phyloP scores from a whole-genome alignment of 2,113 vertebrate genomes.

The Hymenochirus boettgeri region DNA sequence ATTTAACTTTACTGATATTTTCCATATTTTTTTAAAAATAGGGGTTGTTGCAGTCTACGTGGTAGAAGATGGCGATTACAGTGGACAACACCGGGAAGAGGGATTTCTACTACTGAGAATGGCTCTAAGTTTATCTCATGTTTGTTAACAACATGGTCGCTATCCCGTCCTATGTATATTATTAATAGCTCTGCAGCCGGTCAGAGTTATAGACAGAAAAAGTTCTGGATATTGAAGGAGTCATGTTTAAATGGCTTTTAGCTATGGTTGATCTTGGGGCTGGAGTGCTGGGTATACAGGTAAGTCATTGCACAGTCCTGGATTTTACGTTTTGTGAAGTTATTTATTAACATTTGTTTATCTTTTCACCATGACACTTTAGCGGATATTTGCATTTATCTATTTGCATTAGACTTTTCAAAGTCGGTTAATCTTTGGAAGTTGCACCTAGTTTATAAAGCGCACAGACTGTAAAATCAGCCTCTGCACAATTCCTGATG shows the following conservation, averaged over 20 bases:
- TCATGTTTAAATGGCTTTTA: slow-evolving; percentile 94
- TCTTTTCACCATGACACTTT: no score
- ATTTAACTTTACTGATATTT: slow-evolving; percentile 15
- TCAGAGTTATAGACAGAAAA: slow-evolving; percentile 81
- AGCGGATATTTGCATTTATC: no score
- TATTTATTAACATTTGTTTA: no score
- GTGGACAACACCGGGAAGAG: slow-evolving; percentile 71
- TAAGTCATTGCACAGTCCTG: no score
- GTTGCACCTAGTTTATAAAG: no score
- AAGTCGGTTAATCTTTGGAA: no score
- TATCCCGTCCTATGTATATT: slow-evolving; percentile 90
- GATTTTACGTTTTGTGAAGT: no score
- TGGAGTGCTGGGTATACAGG: slow-evolving; percentile 96
- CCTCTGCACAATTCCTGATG: no score
- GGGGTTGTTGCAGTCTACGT: slow-evolving; percentile 46
- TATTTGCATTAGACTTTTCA: no score
- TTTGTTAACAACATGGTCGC: slow-evolving; percentile 92
- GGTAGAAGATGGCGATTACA: slow-evolving; percentile 82
- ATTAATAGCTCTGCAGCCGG: slow-evolving; percentile 86
- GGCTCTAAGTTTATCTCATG: slow-evolving; percentile 87
- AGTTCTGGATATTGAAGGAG: slow-evolving; percentile 92
- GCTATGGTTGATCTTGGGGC: slow-evolving; percentile 98
- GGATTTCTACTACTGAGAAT: slow-evolving; percentile 78
- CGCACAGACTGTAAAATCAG: no score
- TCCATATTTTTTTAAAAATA: slow-evolving; percentile 48